These are phyloP conservation scores for Mythimna albipuncta DNA, from an alignment of 2,888 invertebrate genomes.

Conservation along the genomic window DNA sequence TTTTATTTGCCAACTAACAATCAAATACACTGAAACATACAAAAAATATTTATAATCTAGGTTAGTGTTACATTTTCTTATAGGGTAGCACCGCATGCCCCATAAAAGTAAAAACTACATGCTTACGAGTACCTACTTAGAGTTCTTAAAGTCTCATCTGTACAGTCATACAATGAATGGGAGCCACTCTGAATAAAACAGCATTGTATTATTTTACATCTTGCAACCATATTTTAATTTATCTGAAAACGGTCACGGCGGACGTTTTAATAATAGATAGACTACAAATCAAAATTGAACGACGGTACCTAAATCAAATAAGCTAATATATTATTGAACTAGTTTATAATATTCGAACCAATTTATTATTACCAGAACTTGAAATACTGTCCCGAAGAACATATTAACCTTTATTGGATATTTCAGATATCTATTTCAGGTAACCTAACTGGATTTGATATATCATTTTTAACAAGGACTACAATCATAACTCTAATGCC, in stretches of 20 bases:
- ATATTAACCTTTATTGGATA: slow-evolving; percentile 17
- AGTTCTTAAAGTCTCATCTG: no score
- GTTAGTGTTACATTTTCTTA: no score
- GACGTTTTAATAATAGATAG: slow-evolving; percentile 11
- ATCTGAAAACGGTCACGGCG: neutral
- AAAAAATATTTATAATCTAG: no score
- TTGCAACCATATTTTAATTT: slow-evolving; percentile 12
- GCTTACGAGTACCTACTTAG: no score
- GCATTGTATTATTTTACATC: slow-evolving; percentile 2
- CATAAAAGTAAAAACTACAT: no score
- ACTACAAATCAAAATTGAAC: slow-evolving; percentile 41
- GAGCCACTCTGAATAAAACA: neutral
- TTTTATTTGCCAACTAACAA: neutral
- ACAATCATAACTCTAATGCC: no score
- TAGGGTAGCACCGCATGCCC: no score
- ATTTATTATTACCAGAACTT: slow-evolving; percentile 16
- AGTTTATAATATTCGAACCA: slow-evolving; percentile 13
- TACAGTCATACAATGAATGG: no score
- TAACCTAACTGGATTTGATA: neutral
- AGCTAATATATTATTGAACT: slow-evolving; percentile 8
- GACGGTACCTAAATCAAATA: slow-evolving; percentile 28
- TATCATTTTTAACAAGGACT: no score
- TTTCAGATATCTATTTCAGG: neutral
- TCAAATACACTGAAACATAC: no score
- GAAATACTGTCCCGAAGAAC: slow-evolving; percentile 22